Evolutionary conservation across 2,113 vertebrate genomes (phyloP), one percentile per base, ranked within the genome.

Genomic region (Willisornis vidua): DNA sequence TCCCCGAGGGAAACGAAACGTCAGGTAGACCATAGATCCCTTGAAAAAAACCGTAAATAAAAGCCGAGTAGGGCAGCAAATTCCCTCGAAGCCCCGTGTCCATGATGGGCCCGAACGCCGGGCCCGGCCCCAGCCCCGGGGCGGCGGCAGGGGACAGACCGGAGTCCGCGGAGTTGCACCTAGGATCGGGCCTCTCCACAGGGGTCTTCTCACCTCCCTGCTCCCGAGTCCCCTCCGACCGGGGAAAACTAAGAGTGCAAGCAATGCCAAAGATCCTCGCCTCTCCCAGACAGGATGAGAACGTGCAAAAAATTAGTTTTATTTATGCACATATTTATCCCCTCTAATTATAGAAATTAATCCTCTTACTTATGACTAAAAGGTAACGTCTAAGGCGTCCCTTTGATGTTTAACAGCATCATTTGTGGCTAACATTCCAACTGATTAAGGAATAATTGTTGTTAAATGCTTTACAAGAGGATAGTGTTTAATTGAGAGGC

Each of bases 241-340:
- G 17, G 19, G 24, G 26, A 89, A 61, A 84, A 58, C 70, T 28
- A 14, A 33, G 37, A 81, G 39, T 17, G 66, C 19, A 14, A 74
- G 49, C 63, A 7, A 3, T 59, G 84, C 68, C 81, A 66, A 28
- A 93, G 92, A 74, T 45, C 85, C 51, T 92, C 89, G 28, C 39
- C 77, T 89, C 80, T 86, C 94, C 43, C 85, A n/a, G 90, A 26
- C 6, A 70, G 89, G 89, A 93, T 35, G 84, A 79, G 95, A 97
- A 91, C 18, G 71, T 68, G 81, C 57, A 75, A 95, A 95, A 97
- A 93, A 89, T 29, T 65, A 97, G 92, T 97, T 89, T 96, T 97
- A 98, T 97, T 98, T 98, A 98, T 98, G 97, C 97, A 97, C 98
- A 97, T 98, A 98, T 98, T 98, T 98, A 97, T 98, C 96, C 97